Conservation (phyloP, 2,888 invertebrate species). For the Trichopoda pennipes region DNA sequence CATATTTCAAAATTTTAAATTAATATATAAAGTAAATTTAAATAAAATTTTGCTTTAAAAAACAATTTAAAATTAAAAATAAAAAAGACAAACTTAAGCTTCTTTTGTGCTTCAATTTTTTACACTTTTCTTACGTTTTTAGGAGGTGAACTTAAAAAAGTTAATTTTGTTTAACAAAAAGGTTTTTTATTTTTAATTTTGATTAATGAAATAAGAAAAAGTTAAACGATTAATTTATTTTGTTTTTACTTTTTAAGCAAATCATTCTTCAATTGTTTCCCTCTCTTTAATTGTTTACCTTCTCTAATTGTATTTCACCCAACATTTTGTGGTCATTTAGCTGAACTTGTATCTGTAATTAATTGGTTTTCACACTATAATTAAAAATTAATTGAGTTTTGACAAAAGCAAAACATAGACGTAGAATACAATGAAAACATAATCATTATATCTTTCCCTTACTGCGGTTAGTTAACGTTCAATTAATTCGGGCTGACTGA, state of each 20-base stretch:
- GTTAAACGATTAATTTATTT: conserved; percentile 6
- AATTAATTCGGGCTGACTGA: no score
- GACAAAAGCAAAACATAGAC: conserved; percentile 12
- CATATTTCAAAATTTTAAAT: no score
- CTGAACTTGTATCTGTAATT: conserved; percentile 28
- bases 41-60: no score
- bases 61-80: no score
- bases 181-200: conserved; percentile 27
- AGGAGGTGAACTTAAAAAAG: neutral
- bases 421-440: neutral
- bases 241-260: neutral
- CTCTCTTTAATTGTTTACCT: conserved; percentile 16
- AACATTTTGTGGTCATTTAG: conserved; percentile 2
- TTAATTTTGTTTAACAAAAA: conserved; percentile 10
- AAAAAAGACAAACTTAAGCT: no score
- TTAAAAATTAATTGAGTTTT: conserved; percentile 55
- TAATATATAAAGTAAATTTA: no score
- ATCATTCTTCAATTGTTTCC: neutral
- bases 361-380: conserved; percentile 47
- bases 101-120: no score
- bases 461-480: no score
- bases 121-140: no score
- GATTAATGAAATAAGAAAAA: conserved; percentile 34
- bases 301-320: conserved; percentile 6
- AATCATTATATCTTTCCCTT: no score